A percentile compares a stretch with the other conserved stretches of the same genome.
These are phyloP conservation scores for Arenicola marina DNA, from an alignment of 2,888 invertebrate genomes.

Conservation along the genomic window DNA sequence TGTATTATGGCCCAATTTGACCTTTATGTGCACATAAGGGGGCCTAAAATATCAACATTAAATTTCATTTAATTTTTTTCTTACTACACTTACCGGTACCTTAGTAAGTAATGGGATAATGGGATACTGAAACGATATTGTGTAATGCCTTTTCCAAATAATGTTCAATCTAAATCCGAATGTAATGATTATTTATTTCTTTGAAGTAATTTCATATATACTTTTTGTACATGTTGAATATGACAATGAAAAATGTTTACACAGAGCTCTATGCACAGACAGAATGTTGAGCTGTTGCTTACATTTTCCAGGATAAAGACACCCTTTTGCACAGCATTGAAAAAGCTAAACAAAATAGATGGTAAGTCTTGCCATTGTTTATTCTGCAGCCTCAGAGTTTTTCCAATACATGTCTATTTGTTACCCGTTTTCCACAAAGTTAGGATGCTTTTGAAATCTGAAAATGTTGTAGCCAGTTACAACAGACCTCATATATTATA, in stretches of 20 bases:
- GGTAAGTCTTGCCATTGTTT: constrained; percentile 65
- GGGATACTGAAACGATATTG: too few relatives aligned
- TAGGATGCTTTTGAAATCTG: constrained; percentile 3
- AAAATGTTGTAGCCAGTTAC: too few relatives aligned
- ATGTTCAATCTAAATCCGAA: background rate
- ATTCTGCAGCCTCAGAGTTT: background rate
- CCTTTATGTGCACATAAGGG: background rate
- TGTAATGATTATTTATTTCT: background rate
- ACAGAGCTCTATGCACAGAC: too few relatives aligned
- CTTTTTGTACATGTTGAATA: background rate
- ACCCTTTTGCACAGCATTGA: constrained; percentile 86
- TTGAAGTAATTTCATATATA: background rate
- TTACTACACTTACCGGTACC: too few relatives aligned
- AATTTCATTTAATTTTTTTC: too few relatives aligned
- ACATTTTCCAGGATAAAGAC: constrained; percentile 78
- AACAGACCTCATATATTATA: too few relatives aligned
- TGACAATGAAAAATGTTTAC: background rate
- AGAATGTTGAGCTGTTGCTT: too few relatives aligned
- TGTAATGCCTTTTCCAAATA: background rate
- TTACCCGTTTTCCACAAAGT: background rate
- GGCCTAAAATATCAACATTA: too few relatives aligned
- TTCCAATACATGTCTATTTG: background rate
- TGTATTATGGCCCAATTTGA: too few relatives aligned
- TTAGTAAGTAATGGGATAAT: too few relatives aligned
- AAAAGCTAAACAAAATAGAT: constrained; percentile 84